A percentile compares a stretch with the other conserved stretches of the same genome.
Conservation (phyloP, 2,888 invertebrate species). For the Caenorhabditis afra region DNA sequence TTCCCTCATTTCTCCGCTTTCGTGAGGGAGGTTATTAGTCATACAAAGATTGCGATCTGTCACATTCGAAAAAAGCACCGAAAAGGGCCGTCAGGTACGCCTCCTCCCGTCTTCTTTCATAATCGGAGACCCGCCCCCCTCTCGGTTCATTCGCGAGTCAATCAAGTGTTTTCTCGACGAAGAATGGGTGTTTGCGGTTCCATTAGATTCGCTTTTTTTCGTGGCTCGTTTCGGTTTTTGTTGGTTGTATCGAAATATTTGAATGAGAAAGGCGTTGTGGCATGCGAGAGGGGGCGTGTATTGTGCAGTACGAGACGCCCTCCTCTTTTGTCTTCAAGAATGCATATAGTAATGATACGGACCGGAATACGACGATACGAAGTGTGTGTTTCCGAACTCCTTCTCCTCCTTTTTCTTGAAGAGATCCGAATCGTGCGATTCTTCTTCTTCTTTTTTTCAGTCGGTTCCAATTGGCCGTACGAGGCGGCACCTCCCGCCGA, state of each 20-base stretch:
- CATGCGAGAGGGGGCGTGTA: conserved; percentile 23
- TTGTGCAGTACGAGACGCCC: conserved; percentile 29
- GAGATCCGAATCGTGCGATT: neutral
- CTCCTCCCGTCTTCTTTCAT: conserved; percentile 24
- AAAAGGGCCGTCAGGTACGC: conserved; percentile 41
- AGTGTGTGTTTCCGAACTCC: neutral
- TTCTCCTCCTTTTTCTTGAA: no score
- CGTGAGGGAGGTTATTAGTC: conserved; percentile 43
- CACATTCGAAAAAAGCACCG: conserved; percentile 23
- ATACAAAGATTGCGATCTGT: conserved; percentile 48
- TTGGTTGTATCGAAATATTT: conserved; percentile 38
- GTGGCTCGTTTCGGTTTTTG: neutral
- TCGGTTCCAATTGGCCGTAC: conserved; percentile 32
- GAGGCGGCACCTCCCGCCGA: conserved; percentile 22
- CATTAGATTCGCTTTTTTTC: conserved; percentile 41
- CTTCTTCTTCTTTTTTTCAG: conserved; percentile 1
- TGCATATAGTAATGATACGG: conserved; percentile 50
- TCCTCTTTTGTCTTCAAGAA: conserved; percentile 44
- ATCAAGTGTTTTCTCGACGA: conserved; percentile 45
- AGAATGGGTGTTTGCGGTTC: conserved; percentile 49
- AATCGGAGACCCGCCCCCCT: conserved; percentile 28
- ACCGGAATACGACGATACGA: conserved; percentile 24
- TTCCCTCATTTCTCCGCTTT: neutral
- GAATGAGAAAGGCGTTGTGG: conserved; percentile 1
- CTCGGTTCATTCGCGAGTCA: conserved; percentile 40